These are phyloP conservation scores for Aquatica leii DNA, from an alignment of 2,888 invertebrate genomes.

Conservation along the genomic window DNA sequence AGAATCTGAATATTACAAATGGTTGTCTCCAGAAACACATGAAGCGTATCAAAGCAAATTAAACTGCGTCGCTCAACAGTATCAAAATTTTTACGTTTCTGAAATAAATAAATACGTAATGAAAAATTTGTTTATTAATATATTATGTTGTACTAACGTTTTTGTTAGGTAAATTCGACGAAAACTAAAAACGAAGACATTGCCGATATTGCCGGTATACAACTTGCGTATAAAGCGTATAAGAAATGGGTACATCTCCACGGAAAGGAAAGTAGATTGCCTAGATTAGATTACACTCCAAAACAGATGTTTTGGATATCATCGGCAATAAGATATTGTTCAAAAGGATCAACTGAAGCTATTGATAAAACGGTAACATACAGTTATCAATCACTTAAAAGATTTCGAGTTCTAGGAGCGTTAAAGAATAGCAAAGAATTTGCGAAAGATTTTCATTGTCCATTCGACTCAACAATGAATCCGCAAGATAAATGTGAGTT, in stretches of 20 bases:
- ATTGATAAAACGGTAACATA: constrained; percentile 78
- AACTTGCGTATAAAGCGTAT: constrained; percentile 87
- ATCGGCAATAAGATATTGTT: constrained; percentile 86
- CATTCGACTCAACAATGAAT: constrained; percentile 66
- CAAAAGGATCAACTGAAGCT: constrained; percentile 71
- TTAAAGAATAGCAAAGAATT: constrained; percentile 69
- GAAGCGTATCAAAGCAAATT: constrained; percentile 81
- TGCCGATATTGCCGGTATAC: constrained; percentile 91
- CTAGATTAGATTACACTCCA: constrained; percentile 74
- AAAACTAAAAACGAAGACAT: constrained; percentile 91
- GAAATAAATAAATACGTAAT: constrained; percentile 75
- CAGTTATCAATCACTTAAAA: constrained; percentile 72
- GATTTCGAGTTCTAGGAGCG: constrained; percentile 67
- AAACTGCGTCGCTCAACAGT: constrained; percentile 89
- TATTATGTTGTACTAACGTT: neutral
- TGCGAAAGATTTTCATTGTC: constrained; percentile 68
- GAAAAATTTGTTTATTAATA: too few relatives aligned
- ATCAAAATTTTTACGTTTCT: constrained; percentile 82
- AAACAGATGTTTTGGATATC: constrained; percentile 83
- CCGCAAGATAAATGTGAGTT: constrained; percentile 65
- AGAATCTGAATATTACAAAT: constrained; percentile 85
- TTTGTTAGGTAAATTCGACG: constrained; percentile 65
- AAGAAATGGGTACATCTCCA: constrained; percentile 74
- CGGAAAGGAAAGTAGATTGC: constrained; percentile 64
- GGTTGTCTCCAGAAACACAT: constrained; percentile 88